Base-by-base conservation (phyloP, 2,113 vertebrate species). In the Uropsilus gracilis region DNA sequence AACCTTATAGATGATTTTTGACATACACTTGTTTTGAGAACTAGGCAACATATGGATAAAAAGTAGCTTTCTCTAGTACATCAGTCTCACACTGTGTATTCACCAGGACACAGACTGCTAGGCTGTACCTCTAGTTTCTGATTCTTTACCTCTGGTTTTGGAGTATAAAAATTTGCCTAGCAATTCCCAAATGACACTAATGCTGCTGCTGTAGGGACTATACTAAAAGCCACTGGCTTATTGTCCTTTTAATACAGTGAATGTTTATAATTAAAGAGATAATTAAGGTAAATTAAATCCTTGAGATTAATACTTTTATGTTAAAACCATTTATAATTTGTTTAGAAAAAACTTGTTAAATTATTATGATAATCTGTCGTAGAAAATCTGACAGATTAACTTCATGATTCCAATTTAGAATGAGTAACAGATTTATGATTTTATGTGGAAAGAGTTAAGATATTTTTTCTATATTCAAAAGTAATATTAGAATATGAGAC, bases 341-440 rank as follows among this genome's bases (percentile, higher is more conserved):
- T 57, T 76, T 91, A 83, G 8, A 32, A 90, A 85, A 81, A 73
- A 75, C 42, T 75, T 95, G 61, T 28, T 86, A 61, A 44, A 30
- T 86, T 32, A 85, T 82, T 83, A 73, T 68, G 34, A 84, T 5
- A 83, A 90, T 66, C 34, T 69, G 37, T 93, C 28, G 63, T 4
- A 76, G 39, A 82, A 48, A 91, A 91, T 93, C n/a, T 86, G 39
- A 78, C 48, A 91, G 5, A 81, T 73, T 37, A 63, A 17, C 57
- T n/a, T 95, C 57, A 93, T 34, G 39, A 90, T 86, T 92, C 30
- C 42, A 66, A 63, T 34, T 78, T 83, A 92, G 46, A 86, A 80
- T 63, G n/a, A 18, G 20, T 48, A 68, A 94, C 17, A 73, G 20
- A 82, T 72, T 26, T 80, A 37, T 86, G 20, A 81, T 86, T 89